A percentile compares a stretch with the other conserved stretches of the same genome.
Conservation (phyloP, 2,888 invertebrate species). For the Cepaea hortensis region DNA sequence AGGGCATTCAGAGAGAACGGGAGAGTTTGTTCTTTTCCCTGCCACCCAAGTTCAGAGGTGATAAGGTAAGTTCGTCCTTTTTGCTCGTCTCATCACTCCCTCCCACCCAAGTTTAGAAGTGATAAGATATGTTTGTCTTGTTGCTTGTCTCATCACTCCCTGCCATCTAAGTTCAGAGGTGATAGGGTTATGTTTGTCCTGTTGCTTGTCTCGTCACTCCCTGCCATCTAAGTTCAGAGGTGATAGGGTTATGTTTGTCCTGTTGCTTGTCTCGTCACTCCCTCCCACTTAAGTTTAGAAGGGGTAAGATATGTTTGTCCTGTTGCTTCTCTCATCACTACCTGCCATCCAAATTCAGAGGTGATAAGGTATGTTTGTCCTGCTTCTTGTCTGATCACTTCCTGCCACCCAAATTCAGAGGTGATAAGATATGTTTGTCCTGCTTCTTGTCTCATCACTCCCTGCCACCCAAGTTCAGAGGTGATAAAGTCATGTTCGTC, state of each 20-base stretch:
- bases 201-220: slow-evolving; percentile 35
- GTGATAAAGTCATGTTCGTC: too few relatives aligned
- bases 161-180: background rate
- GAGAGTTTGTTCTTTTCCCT: slow-evolving; percentile 72
- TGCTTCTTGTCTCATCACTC: background rate
- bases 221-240: slow-evolving; percentile 72
- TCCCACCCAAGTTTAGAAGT: slow-evolving; percentile 63
- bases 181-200: too few relatives aligned
- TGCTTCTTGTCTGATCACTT: background rate
- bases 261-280: slow-evolving; percentile 29
- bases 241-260: slow-evolving; percentile 58
- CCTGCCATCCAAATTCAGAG: slow-evolving; percentile 60
- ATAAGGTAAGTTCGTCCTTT: slow-evolving; percentile 59
- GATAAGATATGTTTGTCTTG: slow-evolving; percentile 59
- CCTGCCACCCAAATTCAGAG: slow-evolving; percentile 60
- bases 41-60: slow-evolving; percentile 72
- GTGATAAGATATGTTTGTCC: slow-evolving; percentile 62
- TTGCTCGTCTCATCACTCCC: background rate
- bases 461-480: background rate
- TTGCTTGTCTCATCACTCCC: background rate
- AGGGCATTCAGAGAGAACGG: slow-evolving; percentile 66
- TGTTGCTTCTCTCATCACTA: background rate
- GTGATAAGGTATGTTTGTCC: slow-evolving; percentile 62
- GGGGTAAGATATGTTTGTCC: slow-evolving; percentile 63
- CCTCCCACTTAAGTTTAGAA: slow-evolving; percentile 71